These are phyloP conservation scores for Lasioglossum albipes DNA, from an alignment of 1,140 invertebrate species.

Conservation along the genomic window DNA sequence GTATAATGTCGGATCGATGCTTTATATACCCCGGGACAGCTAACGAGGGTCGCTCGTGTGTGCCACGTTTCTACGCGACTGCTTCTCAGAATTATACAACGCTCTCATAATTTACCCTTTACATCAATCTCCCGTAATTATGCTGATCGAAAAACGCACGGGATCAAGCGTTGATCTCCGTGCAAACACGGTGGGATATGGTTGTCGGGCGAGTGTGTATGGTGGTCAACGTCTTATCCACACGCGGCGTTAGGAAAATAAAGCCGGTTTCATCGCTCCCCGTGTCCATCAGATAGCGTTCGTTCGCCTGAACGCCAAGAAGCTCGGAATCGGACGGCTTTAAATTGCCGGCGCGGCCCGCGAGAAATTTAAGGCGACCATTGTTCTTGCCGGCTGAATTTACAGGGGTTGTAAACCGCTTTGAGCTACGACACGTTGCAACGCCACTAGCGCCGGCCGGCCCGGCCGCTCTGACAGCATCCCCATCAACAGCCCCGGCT, in stretches of 20 bases:
- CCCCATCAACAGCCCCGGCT: slow-evolving; percentile 29
- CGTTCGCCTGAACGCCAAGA: slow-evolving; percentile 15
- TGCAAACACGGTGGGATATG: not conserved
- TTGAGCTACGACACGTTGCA: slow-evolving; percentile 49
- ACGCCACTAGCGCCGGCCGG: slow-evolving; percentile 11
- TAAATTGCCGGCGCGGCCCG: slow-evolving; percentile 40
- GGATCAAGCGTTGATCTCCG: not conserved
- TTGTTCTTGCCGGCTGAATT: slow-evolving; percentile 42
- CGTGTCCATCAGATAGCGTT: slow-evolving; percentile 42
- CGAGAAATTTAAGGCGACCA: slow-evolving; percentile 48
- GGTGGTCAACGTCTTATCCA: not conserved
- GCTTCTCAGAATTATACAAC: not conserved
- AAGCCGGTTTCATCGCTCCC: slow-evolving; percentile 36
- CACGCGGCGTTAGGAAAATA: slow-evolving; percentile 9
- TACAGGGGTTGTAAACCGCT: slow-evolving; percentile 48
- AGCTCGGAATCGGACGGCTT: slow-evolving; percentile 35
- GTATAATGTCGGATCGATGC: not conserved
- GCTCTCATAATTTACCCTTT: too few relatives aligned
- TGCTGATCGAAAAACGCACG: too few relatives aligned
- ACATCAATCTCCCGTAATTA: too few relatives aligned
- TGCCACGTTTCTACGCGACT: not conserved
- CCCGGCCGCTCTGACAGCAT: slow-evolving; percentile 29
- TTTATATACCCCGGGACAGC: not conserved
- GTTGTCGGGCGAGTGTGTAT: too few relatives aligned
- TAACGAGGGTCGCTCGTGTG: not conserved